Evolutionary conservation across 2,888 invertebrate genomes (phyloP).

Genomic region (Dolichopus griseipennis): DNA sequence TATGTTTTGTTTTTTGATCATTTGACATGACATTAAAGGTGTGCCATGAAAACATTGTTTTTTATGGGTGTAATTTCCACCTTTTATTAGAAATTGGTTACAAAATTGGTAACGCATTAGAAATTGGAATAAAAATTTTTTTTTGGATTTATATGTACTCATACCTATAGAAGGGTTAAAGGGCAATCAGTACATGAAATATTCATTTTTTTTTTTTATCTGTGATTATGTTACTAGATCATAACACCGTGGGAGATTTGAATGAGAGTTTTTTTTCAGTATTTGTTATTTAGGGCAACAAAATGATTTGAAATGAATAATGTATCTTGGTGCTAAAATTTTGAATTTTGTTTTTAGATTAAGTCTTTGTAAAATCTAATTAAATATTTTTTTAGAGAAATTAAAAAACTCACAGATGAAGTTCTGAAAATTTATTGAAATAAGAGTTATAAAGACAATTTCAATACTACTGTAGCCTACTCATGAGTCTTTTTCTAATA

Average conservation of each 20-base stretch:
- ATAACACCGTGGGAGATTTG: neutral
- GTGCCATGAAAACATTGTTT: neutral
- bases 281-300: no score
- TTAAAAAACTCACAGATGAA: no score
- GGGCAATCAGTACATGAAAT: neutral
- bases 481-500: no score
- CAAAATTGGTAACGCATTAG: neutral
- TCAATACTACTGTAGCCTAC: no score
- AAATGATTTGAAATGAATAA: no score
- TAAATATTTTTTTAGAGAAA: no score
- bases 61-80: slow-evolving; percentile 3
- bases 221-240: neutral
- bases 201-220: neutral
- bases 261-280: neutral
- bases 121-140: neutral
- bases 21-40: slow-evolving; percentile 1
- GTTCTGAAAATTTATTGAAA: no score
- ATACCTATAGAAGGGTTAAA: neutral
- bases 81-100: neutral
- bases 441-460: no score
- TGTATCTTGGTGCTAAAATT: no score
- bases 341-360: no score
- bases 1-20: neutral
- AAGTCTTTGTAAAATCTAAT: no score
- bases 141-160: neutral